Evolutionary conservation across 2,888 invertebrate species (phyloP), one percentile per base, ranked within the genome.

Genomic region (Erannis defoliaria): DNA sequence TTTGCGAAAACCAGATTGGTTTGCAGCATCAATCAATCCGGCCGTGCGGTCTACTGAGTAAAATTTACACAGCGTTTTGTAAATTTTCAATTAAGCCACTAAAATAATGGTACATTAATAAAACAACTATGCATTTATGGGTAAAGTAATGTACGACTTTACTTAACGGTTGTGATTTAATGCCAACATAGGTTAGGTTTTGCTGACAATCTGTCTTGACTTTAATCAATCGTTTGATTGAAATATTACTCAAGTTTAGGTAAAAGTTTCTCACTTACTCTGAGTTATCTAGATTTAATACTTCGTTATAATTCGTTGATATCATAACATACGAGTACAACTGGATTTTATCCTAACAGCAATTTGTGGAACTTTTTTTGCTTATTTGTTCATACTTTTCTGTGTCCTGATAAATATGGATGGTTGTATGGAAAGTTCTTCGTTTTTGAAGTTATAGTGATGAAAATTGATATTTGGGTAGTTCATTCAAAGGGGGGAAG

Each of bases 1-100:
- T 67, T 66, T 62, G 57, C 29, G 53, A 26, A 64, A 64, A 66
- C 61, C 56, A 64, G 64, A 68, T 66, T 61, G 62, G 68, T 59
- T 46, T 42, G 53, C 59, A 35, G 62, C 66, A 66, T 68, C 67
- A 64, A 66, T 66, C 67, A 67, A 49, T 48, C 21, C 16, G 37
- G 35, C 40, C 48, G 55, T 51, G 62, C 46, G 65, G 60, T 55
- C 29, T 48, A 19, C 48, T 43, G 50, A 51, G 46, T 50, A 50
- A 59, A 62, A 60, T 62, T 50, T 14, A 48, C 55, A 38, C 54
- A 46, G 16, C 55, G 40, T 56, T 53, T 63, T 57, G 54, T 53
- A 40, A 50, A 59, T 56, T 64, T 64, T 55, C 51, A 62, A 64
- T 64, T 62, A 57, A 60, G 40, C 55, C 45, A 53, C 21, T 56